Percentiles rank a stretch among this genome's conserved stretches.
phyloP scores from a whole-genome alignment of 2,797 vertebrate genomes.

The Halcyon chelicuti region DNA sequence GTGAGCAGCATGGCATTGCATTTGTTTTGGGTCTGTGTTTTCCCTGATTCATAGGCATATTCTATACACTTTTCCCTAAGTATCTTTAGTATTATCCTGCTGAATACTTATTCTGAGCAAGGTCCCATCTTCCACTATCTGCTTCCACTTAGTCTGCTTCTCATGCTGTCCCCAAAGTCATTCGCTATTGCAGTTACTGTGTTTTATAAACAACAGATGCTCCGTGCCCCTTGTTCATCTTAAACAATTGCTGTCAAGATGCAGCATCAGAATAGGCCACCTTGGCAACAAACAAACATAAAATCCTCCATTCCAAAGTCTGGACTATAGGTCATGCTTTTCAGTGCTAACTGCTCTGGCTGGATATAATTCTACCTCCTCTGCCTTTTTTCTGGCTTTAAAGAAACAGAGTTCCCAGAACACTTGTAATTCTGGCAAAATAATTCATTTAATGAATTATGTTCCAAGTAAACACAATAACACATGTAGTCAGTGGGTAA shows the following conservation, averaged over 20 bases:
- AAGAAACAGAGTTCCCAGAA: background rate
- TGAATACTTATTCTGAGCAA: constrained; percentile 10
- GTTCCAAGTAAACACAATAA: background rate
- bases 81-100: background rate
- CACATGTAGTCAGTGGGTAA: background rate
- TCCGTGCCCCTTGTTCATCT: background rate
- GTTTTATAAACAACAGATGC: constrained; percentile 23
- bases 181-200: background rate
- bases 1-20: background rate
- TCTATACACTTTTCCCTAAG: background rate
- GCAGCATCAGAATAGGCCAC: background rate
- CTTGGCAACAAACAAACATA: background rate
- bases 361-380: background rate
- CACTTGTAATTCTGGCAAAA: background rate
- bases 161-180: background rate
- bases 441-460: background rate
- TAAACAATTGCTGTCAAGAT: constrained; percentile 33
- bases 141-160: background rate
- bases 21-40: background rate
- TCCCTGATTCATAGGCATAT: background rate
- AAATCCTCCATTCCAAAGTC: background rate
- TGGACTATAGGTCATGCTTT: background rate
- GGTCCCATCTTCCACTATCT: background rate
- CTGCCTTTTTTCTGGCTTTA: background rate
- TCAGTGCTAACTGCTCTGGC: background rate